These are phyloP conservation scores for Drosophila nr. perissopoda DNA, from an alignment of 2,888 invertebrate genomes.

Conservation along the genomic window DNA sequence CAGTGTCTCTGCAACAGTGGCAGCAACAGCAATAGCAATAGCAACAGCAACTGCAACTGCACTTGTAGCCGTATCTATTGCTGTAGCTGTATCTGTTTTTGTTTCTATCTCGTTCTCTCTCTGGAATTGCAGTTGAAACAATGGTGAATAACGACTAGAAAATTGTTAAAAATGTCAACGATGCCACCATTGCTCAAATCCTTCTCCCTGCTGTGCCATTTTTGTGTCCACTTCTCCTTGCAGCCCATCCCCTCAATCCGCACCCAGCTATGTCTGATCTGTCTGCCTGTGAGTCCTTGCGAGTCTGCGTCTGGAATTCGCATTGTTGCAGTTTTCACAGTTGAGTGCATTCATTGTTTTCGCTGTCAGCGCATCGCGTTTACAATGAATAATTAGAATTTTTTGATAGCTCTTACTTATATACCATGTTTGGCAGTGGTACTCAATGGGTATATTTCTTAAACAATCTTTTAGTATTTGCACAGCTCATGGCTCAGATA, in stretches of 20 bases:
- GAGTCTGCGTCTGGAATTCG: constrained; percentile 60
- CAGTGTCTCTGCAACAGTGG: constrained; percentile 20
- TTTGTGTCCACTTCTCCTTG: constrained; percentile 29
- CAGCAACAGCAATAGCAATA: background rate
- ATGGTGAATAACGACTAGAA: constrained; percentile 78
- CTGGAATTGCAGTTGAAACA: constrained; percentile 61
- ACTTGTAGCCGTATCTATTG: constrained; percentile 8
- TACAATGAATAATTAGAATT: constrained; percentile 76
- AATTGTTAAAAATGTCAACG: constrained; percentile 76
- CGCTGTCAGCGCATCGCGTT: constrained; percentile 72
- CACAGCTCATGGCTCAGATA: background rate
- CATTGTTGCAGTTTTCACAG: constrained; percentile 74
- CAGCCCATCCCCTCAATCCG: too few relatives aligned
- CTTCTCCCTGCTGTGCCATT: constrained; percentile 57
- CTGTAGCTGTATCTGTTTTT: constrained; percentile 10
- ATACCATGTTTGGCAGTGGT: constrained; percentile 14
- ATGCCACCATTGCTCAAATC: constrained; percentile 69
- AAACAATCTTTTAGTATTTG: background rate
- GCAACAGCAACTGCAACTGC: constrained; percentile 2
- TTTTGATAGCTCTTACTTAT: constrained; percentile 47
- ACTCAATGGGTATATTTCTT: constrained; percentile 7
- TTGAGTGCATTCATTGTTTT: constrained; percentile 76
- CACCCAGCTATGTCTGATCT: constrained; percentile 1
- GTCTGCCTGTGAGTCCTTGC: constrained; percentile 16
- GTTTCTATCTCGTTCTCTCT: constrained; percentile 5